These are phyloP conservation scores for Mormyrus proboscirostris DNA, from an alignment of 2,797 vertebrate species.

Conservation along the genomic window DNA sequence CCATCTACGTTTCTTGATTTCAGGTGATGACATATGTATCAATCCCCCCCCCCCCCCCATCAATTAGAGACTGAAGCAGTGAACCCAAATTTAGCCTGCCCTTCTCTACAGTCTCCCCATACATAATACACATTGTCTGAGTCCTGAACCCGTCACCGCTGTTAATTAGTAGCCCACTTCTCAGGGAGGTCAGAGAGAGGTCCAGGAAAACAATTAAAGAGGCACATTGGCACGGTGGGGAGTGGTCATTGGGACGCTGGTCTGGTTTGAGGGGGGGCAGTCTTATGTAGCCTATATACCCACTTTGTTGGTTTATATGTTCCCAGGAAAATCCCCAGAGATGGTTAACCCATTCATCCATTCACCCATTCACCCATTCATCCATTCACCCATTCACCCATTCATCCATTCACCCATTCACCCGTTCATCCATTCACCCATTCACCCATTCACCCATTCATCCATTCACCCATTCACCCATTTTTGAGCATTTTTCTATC, in stretches of 20 bases:
- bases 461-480: no score
- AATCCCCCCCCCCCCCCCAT: conserved; percentile 43
- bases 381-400: no score
- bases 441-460: no score
- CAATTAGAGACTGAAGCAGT: conserved; percentile 64
- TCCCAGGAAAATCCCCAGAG: no score
- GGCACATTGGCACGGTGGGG: no score
- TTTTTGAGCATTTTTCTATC: no score
- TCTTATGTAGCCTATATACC: background rate
- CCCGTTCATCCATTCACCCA: no score
- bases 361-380: no score
- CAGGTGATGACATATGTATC: conserved; percentile 44
- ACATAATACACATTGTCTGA: conserved; percentile 32
- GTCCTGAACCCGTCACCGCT: conserved; percentile 26
- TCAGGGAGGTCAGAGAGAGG: conserved; percentile 12
- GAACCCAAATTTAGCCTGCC: conserved; percentile 62
- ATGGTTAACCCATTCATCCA: no score
- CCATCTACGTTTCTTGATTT: conserved; percentile 24
- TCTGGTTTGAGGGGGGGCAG: background rate
- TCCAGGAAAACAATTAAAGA: conserved; percentile 5
- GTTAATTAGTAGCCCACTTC: conserved; percentile 19
- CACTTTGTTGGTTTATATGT: background rate
- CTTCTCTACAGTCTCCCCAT: conserved; percentile 45
- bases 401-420: no score
- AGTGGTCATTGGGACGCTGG: background rate